A percentile compares a stretch with the other conserved stretches of the same genome.
Conservation (phyloP, 1,140 invertebrate species). For the Tigriopus japonicus region DNA sequence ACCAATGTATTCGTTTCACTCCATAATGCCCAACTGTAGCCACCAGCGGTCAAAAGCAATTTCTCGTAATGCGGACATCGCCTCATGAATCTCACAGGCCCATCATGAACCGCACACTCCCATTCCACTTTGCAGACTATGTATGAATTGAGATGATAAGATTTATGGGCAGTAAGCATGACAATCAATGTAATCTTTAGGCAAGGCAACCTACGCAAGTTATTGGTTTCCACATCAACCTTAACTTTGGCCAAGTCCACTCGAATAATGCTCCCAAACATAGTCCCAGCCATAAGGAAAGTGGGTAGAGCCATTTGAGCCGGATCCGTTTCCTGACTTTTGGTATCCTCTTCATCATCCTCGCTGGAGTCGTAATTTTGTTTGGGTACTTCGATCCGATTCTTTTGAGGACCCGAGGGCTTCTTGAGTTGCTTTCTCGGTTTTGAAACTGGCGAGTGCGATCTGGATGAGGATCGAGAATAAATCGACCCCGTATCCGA, state of each 20-base stretch:
- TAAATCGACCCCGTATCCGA: too few species aligned
- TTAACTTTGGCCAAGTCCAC: background rate
- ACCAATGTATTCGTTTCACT: background rate
- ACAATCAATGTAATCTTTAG: too few species aligned
- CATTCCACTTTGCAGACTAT: background rate
- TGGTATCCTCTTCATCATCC: background rate
- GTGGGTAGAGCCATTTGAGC: background rate
- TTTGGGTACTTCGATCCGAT: too few species aligned
- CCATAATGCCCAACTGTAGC: background rate
- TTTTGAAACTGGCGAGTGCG: too few species aligned
- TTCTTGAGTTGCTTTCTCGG: too few species aligned
- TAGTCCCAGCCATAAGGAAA: background rate
- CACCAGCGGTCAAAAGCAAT: background rate
- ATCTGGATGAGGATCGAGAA: too few species aligned
- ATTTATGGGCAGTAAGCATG: background rate
- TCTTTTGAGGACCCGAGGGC: too few species aligned
- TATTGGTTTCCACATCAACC: background rate
- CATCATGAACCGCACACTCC: background rate
- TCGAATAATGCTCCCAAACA: background rate
- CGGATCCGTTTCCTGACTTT: background rate
- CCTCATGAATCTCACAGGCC: background rate
- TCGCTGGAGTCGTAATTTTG: too few species aligned
- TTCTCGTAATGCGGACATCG: background rate
- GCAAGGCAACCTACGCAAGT: background rate
- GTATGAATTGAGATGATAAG: background rate